Base-by-base conservation (phyloP, 2,797 vertebrate genomes). In the Epinephelus coioides region DNA sequence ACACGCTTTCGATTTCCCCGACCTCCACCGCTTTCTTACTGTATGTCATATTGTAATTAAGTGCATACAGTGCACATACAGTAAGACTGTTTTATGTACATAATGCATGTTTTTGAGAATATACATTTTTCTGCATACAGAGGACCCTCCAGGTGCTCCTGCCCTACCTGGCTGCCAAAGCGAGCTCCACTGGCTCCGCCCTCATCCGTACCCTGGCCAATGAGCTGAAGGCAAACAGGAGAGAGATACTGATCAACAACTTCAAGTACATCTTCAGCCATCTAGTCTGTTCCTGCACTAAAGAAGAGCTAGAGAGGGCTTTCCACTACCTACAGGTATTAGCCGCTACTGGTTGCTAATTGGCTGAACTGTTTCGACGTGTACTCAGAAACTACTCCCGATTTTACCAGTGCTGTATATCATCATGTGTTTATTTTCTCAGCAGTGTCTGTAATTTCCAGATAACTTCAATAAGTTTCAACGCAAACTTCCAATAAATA, bases 201-300 rank as follows among this genome's bases (percentile, higher is more conserved):
- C 96, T 99, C 70, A 99, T 98, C 88, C 96, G 98, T 75, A 98
- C 96, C 19, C 93, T 99, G 84, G 98, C 98, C 84, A 99, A 97
- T 81, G 98, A 99, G 85, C 62, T 99, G 77, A 99, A 99, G 67
- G 97, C 97, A 86, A 99, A 96, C 91, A 95, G 97, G 73, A 96
- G 98, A 87, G 98, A 99, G 90, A 99, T 99, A 85, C 95, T 99
- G 67, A 98, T 99, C 91, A 99, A 97, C 93, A 99, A 99, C 91
- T 99, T 99, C 92, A 99, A 99, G 82, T 99, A 99, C 89, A 99
- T 99, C 85, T 99, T 99, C 89, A 99, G 98, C 80, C 97, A 99
- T 78, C 94, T 99, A 91, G 97, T 99, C 70, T 99, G 98, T 91
- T 99, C 97, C 85, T 99, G 98, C 94, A 97, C 97, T 69, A 99